Conservation (phyloP, 2,113 vertebrate species). For the Triplophysa siluroides region DNA sequence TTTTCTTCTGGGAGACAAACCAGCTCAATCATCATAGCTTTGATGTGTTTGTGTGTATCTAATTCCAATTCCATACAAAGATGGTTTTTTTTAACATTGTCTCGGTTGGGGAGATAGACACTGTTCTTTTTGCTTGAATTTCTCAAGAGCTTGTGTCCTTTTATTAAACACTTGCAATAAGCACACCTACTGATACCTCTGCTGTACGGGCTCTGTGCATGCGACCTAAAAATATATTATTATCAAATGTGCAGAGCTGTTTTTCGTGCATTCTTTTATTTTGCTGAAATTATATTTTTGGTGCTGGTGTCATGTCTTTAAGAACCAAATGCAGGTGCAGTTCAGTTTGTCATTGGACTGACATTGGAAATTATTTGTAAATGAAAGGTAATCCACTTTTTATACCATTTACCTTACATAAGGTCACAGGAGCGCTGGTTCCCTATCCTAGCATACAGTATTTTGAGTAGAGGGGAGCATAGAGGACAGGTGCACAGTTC, state of each 20-base stretch:
- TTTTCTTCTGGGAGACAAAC: constrained; percentile 69
- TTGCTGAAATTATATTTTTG: background rate
- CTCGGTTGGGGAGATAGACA: constrained; percentile 52
- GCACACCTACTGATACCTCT: background rate
- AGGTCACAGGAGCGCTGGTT: too few relatives aligned
- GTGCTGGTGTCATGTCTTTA: background rate
- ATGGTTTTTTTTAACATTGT: constrained; percentile 52
- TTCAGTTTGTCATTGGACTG: background rate
- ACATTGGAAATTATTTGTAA: background rate
- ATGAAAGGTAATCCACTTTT: background rate
- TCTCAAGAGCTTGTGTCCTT: constrained; percentile 23
- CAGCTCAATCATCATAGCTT: constrained; percentile 62
- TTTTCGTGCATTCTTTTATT: background rate
- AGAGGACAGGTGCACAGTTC: too few relatives aligned
- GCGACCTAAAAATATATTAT: constrained; percentile 13
- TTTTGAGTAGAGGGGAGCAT: too few relatives aligned
- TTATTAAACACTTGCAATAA: constrained; percentile 30
- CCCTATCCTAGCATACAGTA: too few relatives aligned
- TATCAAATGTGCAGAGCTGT: background rate
- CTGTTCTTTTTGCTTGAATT: background rate
- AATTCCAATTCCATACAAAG: constrained; percentile 67
- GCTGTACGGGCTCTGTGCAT: constrained; percentile 40
- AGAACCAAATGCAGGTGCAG: background rate
- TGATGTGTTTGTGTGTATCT: constrained; percentile 71
- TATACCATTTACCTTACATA: too few relatives aligned